Evolutionary conservation across 1,140 invertebrate genomes (phyloP).

Genomic region (Drosophila azteca): DNA sequence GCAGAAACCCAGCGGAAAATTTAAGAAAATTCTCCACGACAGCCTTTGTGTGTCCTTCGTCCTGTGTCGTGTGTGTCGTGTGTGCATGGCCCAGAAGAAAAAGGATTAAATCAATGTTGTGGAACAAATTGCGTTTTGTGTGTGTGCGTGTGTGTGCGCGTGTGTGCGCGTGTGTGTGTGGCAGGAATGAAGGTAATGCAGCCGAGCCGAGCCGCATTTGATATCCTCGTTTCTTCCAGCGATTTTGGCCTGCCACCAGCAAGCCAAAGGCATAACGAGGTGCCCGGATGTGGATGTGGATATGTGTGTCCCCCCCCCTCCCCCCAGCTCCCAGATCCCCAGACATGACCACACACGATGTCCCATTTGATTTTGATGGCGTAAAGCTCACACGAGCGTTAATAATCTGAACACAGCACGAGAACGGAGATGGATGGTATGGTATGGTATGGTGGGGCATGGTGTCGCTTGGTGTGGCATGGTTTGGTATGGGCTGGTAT

Average conservation of each 20-base stretch:
- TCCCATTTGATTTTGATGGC: constrained; percentile 63
- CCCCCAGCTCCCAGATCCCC: constrained; percentile 13
- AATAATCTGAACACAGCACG: constrained; percentile 41
- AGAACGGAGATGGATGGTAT: constrained; percentile 5
- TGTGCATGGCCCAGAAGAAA: constrained; percentile 49
- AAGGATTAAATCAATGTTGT: constrained; percentile 67
- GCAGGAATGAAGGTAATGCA: constrained; percentile 42
- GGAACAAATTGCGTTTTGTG: constrained; percentile 58
- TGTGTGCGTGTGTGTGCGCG: constrained; percentile 10
- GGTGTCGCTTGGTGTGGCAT: too few species aligned
- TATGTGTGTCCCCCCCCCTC: constrained; percentile 8
- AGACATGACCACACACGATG: constrained; percentile 55
- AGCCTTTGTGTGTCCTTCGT: constrained; percentile 32
- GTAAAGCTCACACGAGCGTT: constrained; percentile 61
- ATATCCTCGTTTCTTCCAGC: constrained; percentile 59
- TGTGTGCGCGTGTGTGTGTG: constrained; percentile 13
- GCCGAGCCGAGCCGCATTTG: constrained; percentile 47
- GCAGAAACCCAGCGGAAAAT: constrained; percentile 53
- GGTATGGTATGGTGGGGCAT: too few species aligned
- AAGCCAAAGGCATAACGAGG: constrained; percentile 54
- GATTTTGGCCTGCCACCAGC: constrained; percentile 47
- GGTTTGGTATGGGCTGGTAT: not conserved
- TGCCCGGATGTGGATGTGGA: constrained; percentile 14
- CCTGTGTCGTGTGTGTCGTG: constrained; percentile 38
- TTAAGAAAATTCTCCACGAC: constrained; percentile 56